Conservation (phyloP, 2,113 vertebrate species). For the Mobula birostris region DNA sequence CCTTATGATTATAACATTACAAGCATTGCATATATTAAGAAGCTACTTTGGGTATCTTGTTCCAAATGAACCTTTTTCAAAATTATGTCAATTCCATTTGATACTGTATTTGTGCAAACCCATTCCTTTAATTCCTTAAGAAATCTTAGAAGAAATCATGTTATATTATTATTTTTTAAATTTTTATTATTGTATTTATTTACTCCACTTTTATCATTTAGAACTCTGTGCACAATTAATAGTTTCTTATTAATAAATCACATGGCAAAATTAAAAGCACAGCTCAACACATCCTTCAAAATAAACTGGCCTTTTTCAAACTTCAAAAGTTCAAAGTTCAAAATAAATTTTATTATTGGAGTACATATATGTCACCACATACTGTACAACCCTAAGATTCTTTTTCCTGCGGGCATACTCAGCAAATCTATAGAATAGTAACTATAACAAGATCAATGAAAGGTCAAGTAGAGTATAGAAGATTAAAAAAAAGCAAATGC, state of each 20-base stretch:
- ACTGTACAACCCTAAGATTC: no score
- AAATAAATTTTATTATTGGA: no score
- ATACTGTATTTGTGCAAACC: neutral
- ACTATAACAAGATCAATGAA: no score
- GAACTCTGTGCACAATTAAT: neutral
- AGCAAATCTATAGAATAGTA: no score
- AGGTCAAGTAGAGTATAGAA: no score
- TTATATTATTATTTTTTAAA: neutral
- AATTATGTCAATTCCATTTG: neutral
- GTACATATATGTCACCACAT: no score
- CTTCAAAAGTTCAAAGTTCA: no score
- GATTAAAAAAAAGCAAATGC: no score
- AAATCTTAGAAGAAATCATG: neutral
- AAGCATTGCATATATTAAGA: neutral
- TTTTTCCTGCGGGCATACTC: no score
- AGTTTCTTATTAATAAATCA: neutral
- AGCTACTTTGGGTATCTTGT: neutral
- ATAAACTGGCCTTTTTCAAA: neutral
- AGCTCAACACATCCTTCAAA: neutral
- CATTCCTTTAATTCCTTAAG: constrained; percentile 13
- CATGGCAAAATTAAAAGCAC: neutral
- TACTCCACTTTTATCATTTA: neutral
- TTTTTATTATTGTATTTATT: neutral
- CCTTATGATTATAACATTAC: neutral
- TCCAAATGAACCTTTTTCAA: neutral